A percentile compares a stretch with the other conserved stretches of the same genome.
Conservation (phyloP, 1,140 invertebrate species). For the Cephus cinctus region DNA sequence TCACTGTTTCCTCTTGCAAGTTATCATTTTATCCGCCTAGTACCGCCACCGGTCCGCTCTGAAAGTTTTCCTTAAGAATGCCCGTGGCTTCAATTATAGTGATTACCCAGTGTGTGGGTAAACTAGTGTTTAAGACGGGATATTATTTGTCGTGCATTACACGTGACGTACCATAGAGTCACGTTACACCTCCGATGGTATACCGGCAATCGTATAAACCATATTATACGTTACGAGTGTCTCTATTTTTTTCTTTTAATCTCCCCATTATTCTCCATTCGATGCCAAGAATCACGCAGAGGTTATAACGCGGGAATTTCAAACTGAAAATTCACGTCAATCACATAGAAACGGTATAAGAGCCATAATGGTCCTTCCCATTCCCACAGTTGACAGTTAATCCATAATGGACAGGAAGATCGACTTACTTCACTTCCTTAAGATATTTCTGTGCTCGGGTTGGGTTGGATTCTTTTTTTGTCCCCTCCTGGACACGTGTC, state of each 20-base stretch:
- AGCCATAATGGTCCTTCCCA: no score
- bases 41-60: no score
- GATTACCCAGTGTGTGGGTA: constrained; percentile 16
- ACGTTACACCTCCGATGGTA: constrained; percentile 3
- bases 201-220: no score
- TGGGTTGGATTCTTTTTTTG: constrained; percentile 11
- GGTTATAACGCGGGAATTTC: not conserved
- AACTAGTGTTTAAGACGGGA: constrained; percentile 17
- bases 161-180: constrained; percentile 3
- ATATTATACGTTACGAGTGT: no score
- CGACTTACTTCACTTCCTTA: not conserved
- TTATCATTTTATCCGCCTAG: no score
- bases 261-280: not conserved
- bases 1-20: no score
- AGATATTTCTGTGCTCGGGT: constrained; percentile 1
- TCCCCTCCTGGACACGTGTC: not conserved
- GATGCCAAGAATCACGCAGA: not conserved
- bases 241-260: no score
- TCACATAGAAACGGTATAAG: no score
- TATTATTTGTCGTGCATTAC: constrained; percentile 18
- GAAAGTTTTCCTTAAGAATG: constrained; percentile 17
- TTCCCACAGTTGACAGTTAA: no score
- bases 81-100: constrained; percentile 17
- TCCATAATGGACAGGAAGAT: no score
- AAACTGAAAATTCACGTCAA: no score